Percentiles rank a stretch among this genome's conserved stretches.
phyloP scores from a whole-genome alignment of 2,113 vertebrate species.

The Anoura caudifer region DNA sequence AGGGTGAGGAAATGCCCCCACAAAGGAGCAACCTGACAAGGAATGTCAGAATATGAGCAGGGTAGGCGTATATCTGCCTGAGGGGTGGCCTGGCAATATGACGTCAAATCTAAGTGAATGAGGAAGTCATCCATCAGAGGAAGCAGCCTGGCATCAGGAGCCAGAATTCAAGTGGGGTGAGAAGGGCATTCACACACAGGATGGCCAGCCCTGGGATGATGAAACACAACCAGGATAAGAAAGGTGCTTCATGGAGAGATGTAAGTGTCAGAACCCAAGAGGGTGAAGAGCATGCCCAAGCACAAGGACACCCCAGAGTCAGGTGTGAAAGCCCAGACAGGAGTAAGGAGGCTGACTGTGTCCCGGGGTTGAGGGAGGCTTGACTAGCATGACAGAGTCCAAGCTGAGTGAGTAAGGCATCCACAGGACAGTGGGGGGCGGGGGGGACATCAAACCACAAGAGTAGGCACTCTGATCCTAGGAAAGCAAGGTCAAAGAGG shows the following conservation, averaged over 20 bases:
- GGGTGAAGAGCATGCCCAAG: not conserved
- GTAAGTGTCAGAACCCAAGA: not conserved
- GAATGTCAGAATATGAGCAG: not conserved
- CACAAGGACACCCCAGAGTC: not conserved
- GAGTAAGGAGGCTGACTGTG: not conserved
- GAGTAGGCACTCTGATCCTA: not conserved
- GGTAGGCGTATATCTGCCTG: not conserved
- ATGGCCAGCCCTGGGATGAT: not conserved
- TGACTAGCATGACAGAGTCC: not conserved
- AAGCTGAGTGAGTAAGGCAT: not conserved
- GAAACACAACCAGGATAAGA: not conserved
- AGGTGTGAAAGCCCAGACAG: not conserved
- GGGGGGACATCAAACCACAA: not conserved
- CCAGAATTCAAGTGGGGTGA: not conserved
- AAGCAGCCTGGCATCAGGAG: not conserved
- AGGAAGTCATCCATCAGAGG: not conserved
- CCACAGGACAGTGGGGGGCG: not conserved
- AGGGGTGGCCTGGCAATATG: not conserved
- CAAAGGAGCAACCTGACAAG: not conserved
- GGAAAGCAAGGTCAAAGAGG: slow-evolving; percentile 23
- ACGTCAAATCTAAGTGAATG: not conserved
- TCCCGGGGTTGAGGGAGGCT: no score
- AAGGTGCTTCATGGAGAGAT: not conserved
- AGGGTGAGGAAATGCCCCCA: not conserved
- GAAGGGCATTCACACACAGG: not conserved